Conservation (phyloP, 2,888 invertebrate genomes). For the Amblyjoppa fuscipennis region DNA sequence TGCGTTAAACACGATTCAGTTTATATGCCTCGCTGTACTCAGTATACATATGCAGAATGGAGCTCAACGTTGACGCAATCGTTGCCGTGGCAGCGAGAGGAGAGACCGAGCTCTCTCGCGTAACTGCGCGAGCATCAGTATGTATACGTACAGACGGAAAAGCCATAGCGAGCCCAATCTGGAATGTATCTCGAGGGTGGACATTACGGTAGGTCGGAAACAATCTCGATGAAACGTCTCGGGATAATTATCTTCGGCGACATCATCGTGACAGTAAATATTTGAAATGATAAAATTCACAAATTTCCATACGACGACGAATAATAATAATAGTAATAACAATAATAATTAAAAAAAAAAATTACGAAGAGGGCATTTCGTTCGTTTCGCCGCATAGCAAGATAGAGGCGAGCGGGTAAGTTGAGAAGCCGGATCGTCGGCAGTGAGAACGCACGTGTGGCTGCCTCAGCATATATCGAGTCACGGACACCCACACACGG, state of each 20-base stretch:
- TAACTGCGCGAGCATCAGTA: not conserved
- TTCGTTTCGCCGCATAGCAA: not conserved
- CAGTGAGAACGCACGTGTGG: conserved; percentile 60
- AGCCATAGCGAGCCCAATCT: conserved; percentile 13
- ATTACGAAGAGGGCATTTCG: not conserved
- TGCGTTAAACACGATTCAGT: conserved; percentile 40
- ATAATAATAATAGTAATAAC: not conserved
- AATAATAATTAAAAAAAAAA: not conserved
- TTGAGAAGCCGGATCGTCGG: conserved; percentile 54
- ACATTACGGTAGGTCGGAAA: conserved; percentile 44
- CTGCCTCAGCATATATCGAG: conserved; percentile 65
- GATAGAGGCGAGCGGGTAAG: conserved; percentile 47
- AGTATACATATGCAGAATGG: conserved; percentile 13
- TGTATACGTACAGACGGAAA: not conserved
- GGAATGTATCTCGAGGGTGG: conserved; percentile 29
- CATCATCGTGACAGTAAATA: not conserved
- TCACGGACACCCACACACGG: conserved; percentile 27
- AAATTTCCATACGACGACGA: not conserved
- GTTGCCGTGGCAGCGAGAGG: conserved; percentile 13
- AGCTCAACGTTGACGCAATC: conserved; percentile 47
- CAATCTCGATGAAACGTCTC: not conserved
- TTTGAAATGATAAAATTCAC: not conserved
- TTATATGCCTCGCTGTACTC: too few species aligned
- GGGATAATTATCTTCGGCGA: conserved; percentile 22
- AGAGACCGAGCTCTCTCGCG: conserved; percentile 18